Percentiles rank a stretch among this genome's conserved stretches.
phyloP scores from a whole-genome alignment of 2,797 vertebrate species.

The Bryconaethiops microstoma region DNA sequence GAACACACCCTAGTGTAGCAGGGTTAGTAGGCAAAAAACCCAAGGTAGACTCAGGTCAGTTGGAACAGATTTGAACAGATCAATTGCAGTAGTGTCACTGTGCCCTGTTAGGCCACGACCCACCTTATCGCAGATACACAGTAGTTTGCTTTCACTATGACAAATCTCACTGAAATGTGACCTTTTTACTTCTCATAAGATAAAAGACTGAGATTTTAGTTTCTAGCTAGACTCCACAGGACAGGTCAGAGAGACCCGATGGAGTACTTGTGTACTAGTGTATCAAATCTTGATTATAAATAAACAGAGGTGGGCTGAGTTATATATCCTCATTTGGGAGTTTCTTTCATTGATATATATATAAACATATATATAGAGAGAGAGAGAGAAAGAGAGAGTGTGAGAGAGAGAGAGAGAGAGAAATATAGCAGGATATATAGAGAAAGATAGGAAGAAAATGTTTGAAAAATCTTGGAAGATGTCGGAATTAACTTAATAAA shows the following conservation, averaged over 20 bases:
- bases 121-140: conserved; percentile 24
- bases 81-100: conserved; percentile 28
- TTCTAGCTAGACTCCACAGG: neutral
- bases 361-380: too few species aligned
- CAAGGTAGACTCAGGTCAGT: neutral
- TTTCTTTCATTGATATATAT: neutral
- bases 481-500: too few species aligned
- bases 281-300: neutral
- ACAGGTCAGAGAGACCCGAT: conserved; percentile 23
- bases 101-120: conserved; percentile 6
- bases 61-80: neutral
- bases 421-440: too few species aligned
- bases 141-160: conserved; percentile 16
- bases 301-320: neutral
- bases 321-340: neutral
- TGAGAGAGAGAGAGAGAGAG: too few species aligned
- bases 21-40: neutral
- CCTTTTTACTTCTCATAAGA: neutral
- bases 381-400: too few species aligned
- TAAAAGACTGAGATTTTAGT: neutral
- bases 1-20: neutral
- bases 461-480: too few species aligned
- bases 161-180: conserved; percentile 12
- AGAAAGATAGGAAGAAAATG: too few species aligned
- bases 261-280: neutral